Conservation (phyloP, 2,797 vertebrate species). For the Macrochelys suwanniensis region DNA sequence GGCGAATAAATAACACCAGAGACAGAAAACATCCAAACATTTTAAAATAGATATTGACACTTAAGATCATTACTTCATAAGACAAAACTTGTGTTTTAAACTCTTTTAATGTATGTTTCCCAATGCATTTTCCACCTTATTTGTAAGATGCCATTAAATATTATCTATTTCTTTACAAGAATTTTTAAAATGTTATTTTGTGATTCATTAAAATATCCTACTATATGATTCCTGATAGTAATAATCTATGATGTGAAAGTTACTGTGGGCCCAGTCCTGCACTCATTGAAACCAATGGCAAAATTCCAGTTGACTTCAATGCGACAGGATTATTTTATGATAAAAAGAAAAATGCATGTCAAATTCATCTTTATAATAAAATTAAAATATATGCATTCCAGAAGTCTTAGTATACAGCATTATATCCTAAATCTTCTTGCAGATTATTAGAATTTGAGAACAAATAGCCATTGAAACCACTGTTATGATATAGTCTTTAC, state of each 20-base stretch:
- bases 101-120: not conserved
- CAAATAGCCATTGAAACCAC: not conserved
- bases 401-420: not conserved
- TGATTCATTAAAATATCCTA: not conserved
- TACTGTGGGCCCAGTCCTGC: not conserved
- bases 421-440: not conserved
- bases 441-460: not conserved
- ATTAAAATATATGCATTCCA: not conserved
- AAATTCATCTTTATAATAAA: not conserved
- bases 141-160: not conserved
- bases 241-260: not conserved
- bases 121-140: not conserved
- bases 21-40: not conserved
- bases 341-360: not conserved
- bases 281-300: not conserved
- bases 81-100: not conserved
- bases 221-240: not conserved
- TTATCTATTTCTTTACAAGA: not conserved
- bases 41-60: not conserved
- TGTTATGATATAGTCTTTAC: not conserved
- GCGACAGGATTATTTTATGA: not conserved
- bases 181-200: not conserved
- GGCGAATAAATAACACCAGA: not conserved
- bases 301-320: slow-evolving; percentile 7
- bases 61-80: not conserved